Conservation (phyloP, 2,888 invertebrate genomes). For the Callinectes sapidus region DNA sequence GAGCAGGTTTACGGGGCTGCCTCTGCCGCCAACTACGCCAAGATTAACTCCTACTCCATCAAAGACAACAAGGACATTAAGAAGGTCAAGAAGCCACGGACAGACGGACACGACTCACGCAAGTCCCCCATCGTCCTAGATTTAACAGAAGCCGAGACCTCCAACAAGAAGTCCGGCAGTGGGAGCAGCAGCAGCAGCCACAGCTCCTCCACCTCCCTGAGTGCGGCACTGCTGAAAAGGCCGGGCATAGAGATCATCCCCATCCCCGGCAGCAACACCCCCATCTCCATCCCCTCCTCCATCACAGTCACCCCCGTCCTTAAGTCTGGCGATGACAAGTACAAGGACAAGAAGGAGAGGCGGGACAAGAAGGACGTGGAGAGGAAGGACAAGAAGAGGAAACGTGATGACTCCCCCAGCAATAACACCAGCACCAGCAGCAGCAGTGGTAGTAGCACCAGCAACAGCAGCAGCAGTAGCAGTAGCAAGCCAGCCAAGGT, state of each 20-base stretch:
- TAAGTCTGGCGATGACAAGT: slow-evolving; percentile 62
- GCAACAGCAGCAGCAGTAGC: slow-evolving; percentile 46
- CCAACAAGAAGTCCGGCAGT: slow-evolving; percentile 55
- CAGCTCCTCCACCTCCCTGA: slow-evolving; percentile 60
- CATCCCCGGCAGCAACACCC: slow-evolving; percentile 76
- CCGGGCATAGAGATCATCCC: slow-evolving; percentile 92
- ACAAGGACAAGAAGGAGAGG: slow-evolving; percentile 72
- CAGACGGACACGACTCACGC: slow-evolving; percentile 61
- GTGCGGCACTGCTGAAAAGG: slow-evolving; percentile 75
- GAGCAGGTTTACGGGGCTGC: slow-evolving; percentile 72
- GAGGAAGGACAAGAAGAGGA: slow-evolving; percentile 73
- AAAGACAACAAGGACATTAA: slow-evolving; percentile 69
- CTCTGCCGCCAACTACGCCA: slow-evolving; percentile 69
- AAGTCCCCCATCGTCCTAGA: slow-evolving; percentile 72
- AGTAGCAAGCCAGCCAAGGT: slow-evolving; percentile 61
- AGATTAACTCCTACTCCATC: slow-evolving; percentile 65
- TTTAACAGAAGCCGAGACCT: slow-evolving; percentile 67
- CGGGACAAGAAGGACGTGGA: slow-evolving; percentile 73
- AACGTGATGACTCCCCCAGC: slow-evolving; percentile 72
- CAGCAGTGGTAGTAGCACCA: slow-evolving; percentile 45
- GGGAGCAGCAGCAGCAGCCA: slow-evolving; percentile 52
- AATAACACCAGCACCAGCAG: slow-evolving; percentile 43
- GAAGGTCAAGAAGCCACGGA: slow-evolving; percentile 69
- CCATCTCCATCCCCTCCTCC: slow-evolving; percentile 84
- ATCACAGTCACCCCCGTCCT: slow-evolving; percentile 90